Evolutionary conservation across 2,113 vertebrate genomes (phyloP).

Genomic region (Larimichthys polyactis): DNA sequence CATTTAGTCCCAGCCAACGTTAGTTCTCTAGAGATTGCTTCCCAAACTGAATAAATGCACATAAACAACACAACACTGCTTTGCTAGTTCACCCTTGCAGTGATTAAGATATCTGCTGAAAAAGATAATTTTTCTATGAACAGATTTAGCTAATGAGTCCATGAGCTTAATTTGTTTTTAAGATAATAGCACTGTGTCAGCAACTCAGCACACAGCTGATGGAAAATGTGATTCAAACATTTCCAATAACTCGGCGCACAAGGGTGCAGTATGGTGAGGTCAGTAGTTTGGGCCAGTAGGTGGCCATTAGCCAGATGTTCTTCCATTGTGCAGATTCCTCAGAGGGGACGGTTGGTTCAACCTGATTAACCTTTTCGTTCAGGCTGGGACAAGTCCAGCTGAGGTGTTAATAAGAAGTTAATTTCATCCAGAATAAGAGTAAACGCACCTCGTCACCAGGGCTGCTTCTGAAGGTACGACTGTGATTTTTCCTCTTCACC

Average conservation of each 20-base stretch:
- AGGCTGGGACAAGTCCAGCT: slow-evolving; percentile 25
- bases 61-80: too few species aligned
- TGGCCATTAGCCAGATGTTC: slow-evolving; percentile 39
- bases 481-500: background rate
- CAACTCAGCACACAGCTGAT: too few species aligned
- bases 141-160: too few species aligned
- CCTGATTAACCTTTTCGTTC: slow-evolving; percentile 34
- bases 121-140: too few species aligned
- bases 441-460: slow-evolving; percentile 35
- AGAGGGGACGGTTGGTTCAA: slow-evolving; percentile 36
- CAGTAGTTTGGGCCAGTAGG: slow-evolving; percentile 25
- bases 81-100: too few species aligned
- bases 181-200: too few species aligned
- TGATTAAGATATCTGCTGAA: too few species aligned
- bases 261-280: background rate
- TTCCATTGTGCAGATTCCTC: slow-evolving; percentile 9
- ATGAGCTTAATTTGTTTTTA: too few species aligned
- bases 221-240: too few species aligned
- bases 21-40: too few species aligned
- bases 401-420: slow-evolving; percentile 31
- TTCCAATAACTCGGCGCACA: background rate
- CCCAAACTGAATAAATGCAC: too few species aligned
- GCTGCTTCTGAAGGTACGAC: background rate
- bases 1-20: too few species aligned
- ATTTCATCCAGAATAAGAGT: slow-evolving; percentile 30